phyloP scores from a whole-genome alignment of 2,888 invertebrate genomes.

The Chrysolina oricalcia region DNA sequence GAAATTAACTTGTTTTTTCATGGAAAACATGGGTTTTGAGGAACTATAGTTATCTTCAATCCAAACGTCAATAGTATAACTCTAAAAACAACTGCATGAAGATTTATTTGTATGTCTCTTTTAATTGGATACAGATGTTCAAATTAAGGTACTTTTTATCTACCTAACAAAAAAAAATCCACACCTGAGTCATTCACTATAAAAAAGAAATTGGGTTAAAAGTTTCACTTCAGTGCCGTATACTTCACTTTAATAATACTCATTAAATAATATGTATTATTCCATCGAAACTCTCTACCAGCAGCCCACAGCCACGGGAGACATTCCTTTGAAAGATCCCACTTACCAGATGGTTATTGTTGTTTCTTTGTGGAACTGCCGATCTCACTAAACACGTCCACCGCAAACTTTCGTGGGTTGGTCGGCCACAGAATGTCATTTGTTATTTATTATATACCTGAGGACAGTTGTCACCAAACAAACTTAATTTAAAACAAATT shows the following conservation, averaged over 20 bases:
- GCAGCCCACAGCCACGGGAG: constrained; percentile 17
- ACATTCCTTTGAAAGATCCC: constrained; percentile 10
- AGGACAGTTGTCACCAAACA: constrained; percentile 38
- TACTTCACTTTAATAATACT: not conserved
- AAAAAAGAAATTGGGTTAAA: too few relatives aligned
- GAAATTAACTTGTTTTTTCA: too few relatives aligned
- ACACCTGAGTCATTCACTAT: too few relatives aligned
- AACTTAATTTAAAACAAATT: constrained; percentile 34
- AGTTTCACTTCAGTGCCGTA: not conserved
- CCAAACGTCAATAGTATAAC: too few relatives aligned
- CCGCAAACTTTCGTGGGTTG: constrained; percentile 26
- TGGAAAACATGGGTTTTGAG: too few relatives aligned
- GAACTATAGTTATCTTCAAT: too few relatives aligned
- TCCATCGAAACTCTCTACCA: not conserved
- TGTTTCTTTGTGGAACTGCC: constrained; percentile 27
- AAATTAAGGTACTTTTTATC: too few relatives aligned
- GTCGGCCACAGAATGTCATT: constrained; percentile 25
- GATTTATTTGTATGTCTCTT: too few relatives aligned
- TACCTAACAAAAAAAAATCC: too few relatives aligned
- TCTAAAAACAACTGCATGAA: too few relatives aligned
- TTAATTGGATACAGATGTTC: too few relatives aligned
- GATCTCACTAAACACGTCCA: constrained; percentile 26
- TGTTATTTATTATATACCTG: constrained; percentile 29
- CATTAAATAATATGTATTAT: not conserved
- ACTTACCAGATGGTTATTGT: constrained; percentile 33